Base-by-base conservation (phyloP, 2,888 invertebrate species). In the Microchrysa polita region DNA sequence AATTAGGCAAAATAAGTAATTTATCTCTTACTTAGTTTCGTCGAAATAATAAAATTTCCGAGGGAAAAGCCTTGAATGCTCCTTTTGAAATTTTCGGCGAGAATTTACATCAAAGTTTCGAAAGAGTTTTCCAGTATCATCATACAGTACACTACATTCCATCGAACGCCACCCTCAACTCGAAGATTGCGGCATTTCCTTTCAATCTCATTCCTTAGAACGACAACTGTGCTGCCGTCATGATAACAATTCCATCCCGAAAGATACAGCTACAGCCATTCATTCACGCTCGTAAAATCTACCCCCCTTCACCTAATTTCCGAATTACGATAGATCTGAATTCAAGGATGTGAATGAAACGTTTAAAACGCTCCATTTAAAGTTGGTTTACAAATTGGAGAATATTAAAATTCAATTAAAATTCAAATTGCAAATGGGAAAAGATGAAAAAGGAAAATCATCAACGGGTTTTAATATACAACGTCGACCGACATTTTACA, bases 371-470 rank as follows among this genome's bases (percentile, higher is more conserved):
- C 20, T 55, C 40, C 40, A 69, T 69, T n/a, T 69, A 42, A 55
- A 55, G 20, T 55, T 69, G 22, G 20, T 57, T 44, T 48, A 48
- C 52, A 55, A 69, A 57, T 69, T 57, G 55, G 42, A 69, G 69
- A 69, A 55, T 69, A 69, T 69, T 57, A 55, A 69, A 69, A 57
- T 69, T 69, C 69, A 69, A 69, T 69, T 69, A 69, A 69, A 53
- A 69, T 57, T 27, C 57, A 55, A 57, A 57, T 34, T 10, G 67
- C n/a, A n/a, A 1, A 23, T n/a, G 65, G 60, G 22, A 22, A 16
- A 22, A 48, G 65, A 65, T 48, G 20, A 48, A 65, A 48, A 18
- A 22, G 22, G 48, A 22, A 65, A 65, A 48, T 63, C 48, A 63
- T 63, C 65, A 53, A 52, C 27, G 65, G 67, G 52, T 40, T 48